These are phyloP conservation scores for Periophthalmodon schlosseri DNA, from an alignment of 2,113 vertebrate species.

Conservation along the genomic window DNA sequence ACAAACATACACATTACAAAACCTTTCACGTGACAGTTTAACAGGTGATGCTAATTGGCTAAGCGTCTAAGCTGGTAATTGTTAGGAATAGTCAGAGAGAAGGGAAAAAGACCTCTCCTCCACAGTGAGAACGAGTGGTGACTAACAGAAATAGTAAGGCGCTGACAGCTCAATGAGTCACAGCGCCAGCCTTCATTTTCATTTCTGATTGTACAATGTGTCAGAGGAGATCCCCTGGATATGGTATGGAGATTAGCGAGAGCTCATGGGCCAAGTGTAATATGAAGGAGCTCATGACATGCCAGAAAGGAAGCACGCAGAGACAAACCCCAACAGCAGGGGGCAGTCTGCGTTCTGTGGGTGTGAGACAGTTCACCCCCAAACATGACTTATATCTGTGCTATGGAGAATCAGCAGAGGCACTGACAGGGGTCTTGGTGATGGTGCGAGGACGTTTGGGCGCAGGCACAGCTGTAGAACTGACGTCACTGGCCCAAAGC, in stretches of 20 bases:
- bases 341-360: conserved; percentile 4
- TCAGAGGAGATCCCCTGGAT: conserved; percentile 54
- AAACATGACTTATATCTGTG: conserved; percentile 21
- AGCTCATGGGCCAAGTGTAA: conserved; percentile 30
- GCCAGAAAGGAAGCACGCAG: neutral
- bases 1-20: neutral
- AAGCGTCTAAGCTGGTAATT: no score
- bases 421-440: conserved; percentile 19
- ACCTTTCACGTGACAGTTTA: neutral
- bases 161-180: conserved; percentile 39
- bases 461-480: conserved; percentile 53
- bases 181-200: conserved; percentile 29
- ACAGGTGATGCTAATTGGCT: neutral
- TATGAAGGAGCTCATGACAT: conserved; percentile 20
- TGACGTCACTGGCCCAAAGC: conserved; percentile 60
- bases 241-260: conserved; percentile 30
- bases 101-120: conserved; percentile 3
- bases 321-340: conserved; percentile 7
- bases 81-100: neutral
- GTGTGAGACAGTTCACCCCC: conserved; percentile 22
- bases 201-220: conserved; percentile 40
- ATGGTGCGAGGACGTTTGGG: conserved; percentile 40
- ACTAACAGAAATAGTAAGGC: conserved; percentile 47
- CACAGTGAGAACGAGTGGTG: conserved; percentile 23
- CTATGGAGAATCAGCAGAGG: conserved; percentile 16